Evolutionary conservation across 2,797 vertebrate species (phyloP), one percentile per base, ranked within the genome.

Genomic region (Steatocranus sp.): DNA sequence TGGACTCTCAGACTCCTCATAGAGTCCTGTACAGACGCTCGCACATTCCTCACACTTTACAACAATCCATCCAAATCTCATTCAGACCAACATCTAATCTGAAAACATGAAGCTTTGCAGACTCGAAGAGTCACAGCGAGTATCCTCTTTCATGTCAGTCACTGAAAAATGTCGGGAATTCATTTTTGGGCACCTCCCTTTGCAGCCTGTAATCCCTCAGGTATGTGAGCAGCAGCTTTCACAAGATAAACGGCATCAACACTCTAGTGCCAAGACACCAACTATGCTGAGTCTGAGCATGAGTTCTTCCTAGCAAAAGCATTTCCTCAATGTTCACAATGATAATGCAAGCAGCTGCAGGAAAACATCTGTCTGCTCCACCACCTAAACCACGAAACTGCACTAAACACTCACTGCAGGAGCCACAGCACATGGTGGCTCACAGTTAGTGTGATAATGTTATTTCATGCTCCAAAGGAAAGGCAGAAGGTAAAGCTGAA

Each of bases 271-370:
- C 43, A 18, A 76, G 53, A 43, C 25, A 17, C 23, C 6, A 63
- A 48, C 54, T 61, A 68, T 6, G 8, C 61, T 9, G 20, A 27
- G 14, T 41, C 3, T 23, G 36, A 46, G 38, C 63, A 70, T 0
- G 38, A 46, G 15, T 46, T 84, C 8, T 79, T 61, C 51, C 51
- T 53, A 18, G 75, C 27, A 82, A 90, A 89, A 80, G 82, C 48
- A 95, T 94, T 95, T 94, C 91, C 93, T 93, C 90, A 91, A 91
- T 91, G 91, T 34, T 58, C 17, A 58, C 30, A 1, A 63, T 20
- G 2, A 41, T 43, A 68, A 68, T 15, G 8, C 5, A 68, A 68
- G 20, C 36, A 68, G 63, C 63, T 68, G 36, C 20, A 15, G 20
- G 14, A 68, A 68, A 43, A 68, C 20, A 43, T 25, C 12, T 38